These are phyloP conservation scores for Propsilocerus akamusi DNA, from an alignment of 1,140 invertebrate species.

Conservation along the genomic window DNA sequence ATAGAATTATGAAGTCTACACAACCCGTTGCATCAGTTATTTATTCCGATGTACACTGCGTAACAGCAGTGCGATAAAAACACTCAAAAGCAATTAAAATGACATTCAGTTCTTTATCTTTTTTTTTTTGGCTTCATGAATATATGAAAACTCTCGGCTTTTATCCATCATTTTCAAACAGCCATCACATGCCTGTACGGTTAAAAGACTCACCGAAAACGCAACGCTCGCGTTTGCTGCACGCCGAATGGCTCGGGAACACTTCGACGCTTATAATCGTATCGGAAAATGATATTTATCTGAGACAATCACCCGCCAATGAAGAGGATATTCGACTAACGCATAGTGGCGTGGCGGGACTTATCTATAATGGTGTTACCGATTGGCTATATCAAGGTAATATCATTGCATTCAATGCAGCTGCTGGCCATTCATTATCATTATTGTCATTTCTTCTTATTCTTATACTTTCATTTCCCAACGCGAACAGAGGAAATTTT, in stretches of 20 bases:
- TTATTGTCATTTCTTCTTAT: slow-evolving; percentile 5
- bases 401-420: not conserved
- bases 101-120: too few relatives aligned
- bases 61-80: too few relatives aligned
- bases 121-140: too few relatives aligned
- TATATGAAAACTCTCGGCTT: too few relatives aligned
- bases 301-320: slow-evolving; percentile 44
- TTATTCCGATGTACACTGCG: too few relatives aligned
- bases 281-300: slow-evolving; percentile 73
- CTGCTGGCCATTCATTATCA: not conserved
- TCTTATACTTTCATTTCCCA: slow-evolving; percentile 10
- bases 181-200: slow-evolving; percentile 62
- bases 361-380: slow-evolving; percentile 77
- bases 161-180: slow-evolving; percentile 22
- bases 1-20: too few relatives aligned
- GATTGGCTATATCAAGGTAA: slow-evolving; percentile 89
- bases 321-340: slow-evolving; percentile 47
- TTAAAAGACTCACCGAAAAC: slow-evolving; percentile 43
- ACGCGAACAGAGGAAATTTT: slow-evolving; percentile 61
- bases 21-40: too few relatives aligned
- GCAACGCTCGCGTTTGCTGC: slow-evolving; percentile 49
- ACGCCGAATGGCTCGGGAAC: slow-evolving; percentile 58
- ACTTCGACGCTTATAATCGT: slow-evolving; percentile 50
- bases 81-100: too few relatives aligned
- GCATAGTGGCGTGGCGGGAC: slow-evolving; percentile 46